Evolutionary conservation across 2,113 vertebrate genomes (phyloP), one percentile per base, ranked within the genome.

Genomic region (Rallus limicola): DNA sequence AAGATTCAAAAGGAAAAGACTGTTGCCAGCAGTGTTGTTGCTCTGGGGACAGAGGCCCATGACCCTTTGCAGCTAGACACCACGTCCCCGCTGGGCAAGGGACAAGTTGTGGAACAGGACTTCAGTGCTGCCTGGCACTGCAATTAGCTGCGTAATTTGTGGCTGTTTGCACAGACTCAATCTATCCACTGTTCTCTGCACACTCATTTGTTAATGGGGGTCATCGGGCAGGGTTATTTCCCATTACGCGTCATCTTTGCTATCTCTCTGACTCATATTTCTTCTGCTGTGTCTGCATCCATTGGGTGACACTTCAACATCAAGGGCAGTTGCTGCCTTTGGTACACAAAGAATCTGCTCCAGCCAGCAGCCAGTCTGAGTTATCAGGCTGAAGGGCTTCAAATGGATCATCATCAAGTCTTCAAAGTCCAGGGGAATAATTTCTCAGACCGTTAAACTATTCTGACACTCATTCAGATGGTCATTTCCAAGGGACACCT

Each of bases 11-110:
- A 64, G 60, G 24, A 78, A 64, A 38, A 56, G 46, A 84, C 21
- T 86, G 11, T 46, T 91, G 58, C 48, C 18, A 3, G 9, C 44
- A 77, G 65, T 0, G 2, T 91, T 59, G 12, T 24, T 90, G 63
- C 55, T 77, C 21, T 63, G 62, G 67, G 52, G 44, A 50, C 40
- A 80, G 6, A 15, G 0, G 13, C 0, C 0, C 0, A 0, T 42
- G 63, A 84, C 84, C n/a, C 55, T n/a, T 82, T 65, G 55, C 68
- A 83, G 68, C 25, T 71, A 1, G 2, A 60, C 40, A 55, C 12
- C 68, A 64, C 79, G 71, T 86, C 82, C 48, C 38, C 1, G 2
- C 31, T 70, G 71, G 38, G 26, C 56, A 71, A 34, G 29, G 71
- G 28, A 80, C 31, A 77, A 78, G 75, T 19, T 78, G 64, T 46